These are phyloP conservation scores for Xiphophorus birchmanni DNA, from an alignment of 2,797 vertebrate genomes.

Conservation along the genomic window DNA sequence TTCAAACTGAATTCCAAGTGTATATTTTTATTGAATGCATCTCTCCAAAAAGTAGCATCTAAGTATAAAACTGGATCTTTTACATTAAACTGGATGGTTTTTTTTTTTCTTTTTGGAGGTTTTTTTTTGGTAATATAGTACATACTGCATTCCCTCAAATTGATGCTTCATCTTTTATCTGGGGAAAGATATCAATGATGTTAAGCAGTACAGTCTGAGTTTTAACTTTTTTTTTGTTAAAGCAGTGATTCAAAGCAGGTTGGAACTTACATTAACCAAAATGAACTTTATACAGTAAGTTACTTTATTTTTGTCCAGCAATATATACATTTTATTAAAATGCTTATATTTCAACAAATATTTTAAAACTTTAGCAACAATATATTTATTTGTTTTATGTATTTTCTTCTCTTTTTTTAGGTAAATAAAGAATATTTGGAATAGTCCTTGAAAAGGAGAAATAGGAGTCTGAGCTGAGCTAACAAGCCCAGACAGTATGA, in stretches of 20 bases:
- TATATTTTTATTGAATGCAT: background rate
- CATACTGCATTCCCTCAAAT: background rate
- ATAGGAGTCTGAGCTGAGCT: background rate
- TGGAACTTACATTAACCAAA: background rate
- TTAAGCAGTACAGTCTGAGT: background rate
- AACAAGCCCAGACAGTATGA: slow-evolving; percentile 5
- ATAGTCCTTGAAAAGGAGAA: background rate
- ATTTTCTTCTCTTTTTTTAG: background rate
- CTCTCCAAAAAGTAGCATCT: background rate
- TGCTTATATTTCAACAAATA: background rate
- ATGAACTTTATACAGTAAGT: background rate
- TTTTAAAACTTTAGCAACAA: background rate
- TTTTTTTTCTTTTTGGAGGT: background rate
- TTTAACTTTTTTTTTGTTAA: background rate
- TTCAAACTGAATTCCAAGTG: background rate
- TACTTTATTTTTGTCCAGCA: background rate
- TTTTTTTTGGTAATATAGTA: background rate
- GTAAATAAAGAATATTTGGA: background rate
- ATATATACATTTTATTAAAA: background rate
- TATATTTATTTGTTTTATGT: background rate
- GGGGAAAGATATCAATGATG: background rate
- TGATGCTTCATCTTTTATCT: background rate
- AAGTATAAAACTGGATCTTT: background rate
- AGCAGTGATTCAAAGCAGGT: background rate
- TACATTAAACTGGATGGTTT: background rate